phyloP scores from a whole-genome alignment of 1,140 invertebrate species.

The Micrasema minimum region DNA sequence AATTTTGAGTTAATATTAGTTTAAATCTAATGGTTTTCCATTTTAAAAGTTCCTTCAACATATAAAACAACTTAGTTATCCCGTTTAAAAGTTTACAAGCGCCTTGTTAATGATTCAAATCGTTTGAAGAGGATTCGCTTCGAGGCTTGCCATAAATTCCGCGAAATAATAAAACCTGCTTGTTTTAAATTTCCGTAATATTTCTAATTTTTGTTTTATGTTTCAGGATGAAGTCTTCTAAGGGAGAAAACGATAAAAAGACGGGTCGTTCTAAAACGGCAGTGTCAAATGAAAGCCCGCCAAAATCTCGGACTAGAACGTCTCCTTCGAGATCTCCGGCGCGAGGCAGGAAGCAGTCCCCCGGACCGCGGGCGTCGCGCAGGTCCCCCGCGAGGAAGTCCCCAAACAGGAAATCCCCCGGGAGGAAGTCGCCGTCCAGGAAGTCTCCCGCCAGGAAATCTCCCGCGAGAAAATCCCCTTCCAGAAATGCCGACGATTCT shows the following conservation, averaged over 20 bases:
- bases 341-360: slow-evolving; percentile 5
- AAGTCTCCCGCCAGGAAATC: slow-evolving; percentile 48
- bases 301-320: slow-evolving; percentile 18
- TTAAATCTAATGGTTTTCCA: too few relatives aligned
- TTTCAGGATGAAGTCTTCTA: slow-evolving; percentile 46
- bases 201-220: neutral
- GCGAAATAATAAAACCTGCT: too few relatives aligned
- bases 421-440: slow-evolving; percentile 40
- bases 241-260: slow-evolving; percentile 32
- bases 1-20: neutral
- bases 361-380: slow-evolving; percentile 11
- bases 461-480: slow-evolving; percentile 44
- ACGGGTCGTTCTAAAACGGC: slow-evolving; percentile 14
- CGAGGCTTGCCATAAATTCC: too few relatives aligned
- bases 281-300: slow-evolving; percentile 34
- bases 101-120: too few relatives aligned
- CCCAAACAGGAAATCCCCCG: slow-evolving; percentile 36
- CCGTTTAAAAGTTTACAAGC: too few relatives aligned
- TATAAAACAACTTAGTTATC: too few relatives aligned
- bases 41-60: too few relatives aligned
- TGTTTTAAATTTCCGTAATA: neutral
- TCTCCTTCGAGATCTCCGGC: slow-evolving; percentile 38
- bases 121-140: too few relatives aligned
- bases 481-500: slow-evolving; percentile 27
- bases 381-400: slow-evolving; percentile 41